Percentiles rank a stretch among this genome's conserved stretches.
Conservation (phyloP, 2,888 invertebrate genomes). For the Elgonia sp. region DNA sequence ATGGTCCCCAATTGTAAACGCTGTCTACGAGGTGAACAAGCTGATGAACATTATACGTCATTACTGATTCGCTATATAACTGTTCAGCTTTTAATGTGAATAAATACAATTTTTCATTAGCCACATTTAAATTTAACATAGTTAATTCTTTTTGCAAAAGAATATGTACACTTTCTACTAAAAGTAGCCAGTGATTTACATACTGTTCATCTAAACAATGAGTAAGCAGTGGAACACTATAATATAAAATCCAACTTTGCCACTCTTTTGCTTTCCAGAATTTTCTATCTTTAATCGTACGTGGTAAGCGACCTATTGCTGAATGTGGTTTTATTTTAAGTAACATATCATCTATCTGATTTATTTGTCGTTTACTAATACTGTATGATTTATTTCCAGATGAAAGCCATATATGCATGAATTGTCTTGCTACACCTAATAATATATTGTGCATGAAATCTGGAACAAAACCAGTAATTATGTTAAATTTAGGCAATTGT, state of each 20-base stretch:
- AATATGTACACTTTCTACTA: conserved; percentile 8
- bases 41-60: conserved; percentile 60
- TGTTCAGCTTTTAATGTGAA: neutral
- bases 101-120: conserved; percentile 8
- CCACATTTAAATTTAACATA: conserved; percentile 10
- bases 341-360: conserved; percentile 34
- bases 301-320: conserved; percentile 45
- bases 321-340: conserved; percentile 35
- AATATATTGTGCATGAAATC: conserved; percentile 67
- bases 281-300: conserved; percentile 21
- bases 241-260: conserved; percentile 11
- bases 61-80: conserved; percentile 16
- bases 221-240: neutral
- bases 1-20: conserved; percentile 25
- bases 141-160: conserved; percentile 8
- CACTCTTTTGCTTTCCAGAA: conserved; percentile 59
- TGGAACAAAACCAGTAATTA: conserved; percentile 62
- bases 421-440: conserved; percentile 57
- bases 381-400: neutral
- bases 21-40: conserved; percentile 24
- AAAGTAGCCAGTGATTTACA: neutral
- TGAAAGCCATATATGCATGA: conserved; percentile 7
- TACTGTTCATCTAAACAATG: neutral
- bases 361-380: neutral
- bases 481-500: conserved; percentile 56